These are phyloP conservation scores for Drosophila histrio DNA, from an alignment of 2,888 invertebrate genomes.

Conservation along the genomic window DNA sequence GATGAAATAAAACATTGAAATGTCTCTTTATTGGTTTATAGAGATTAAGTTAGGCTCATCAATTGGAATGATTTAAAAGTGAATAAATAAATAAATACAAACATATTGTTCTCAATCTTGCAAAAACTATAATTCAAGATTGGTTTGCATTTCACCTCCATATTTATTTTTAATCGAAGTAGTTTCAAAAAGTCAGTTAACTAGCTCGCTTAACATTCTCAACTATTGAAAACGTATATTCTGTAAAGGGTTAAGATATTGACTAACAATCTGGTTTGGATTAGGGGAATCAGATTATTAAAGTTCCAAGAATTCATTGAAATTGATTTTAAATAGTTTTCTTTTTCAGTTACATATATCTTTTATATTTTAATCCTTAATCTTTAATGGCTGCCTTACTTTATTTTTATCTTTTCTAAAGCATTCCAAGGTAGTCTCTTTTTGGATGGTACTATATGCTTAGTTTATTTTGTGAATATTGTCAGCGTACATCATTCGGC, in stretches of 20 bases:
- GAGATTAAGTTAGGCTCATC: background rate
- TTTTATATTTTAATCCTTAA: background rate
- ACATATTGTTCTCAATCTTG: too few relatives aligned
- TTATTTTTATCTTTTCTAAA: background rate
- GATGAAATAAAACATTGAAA: background rate
- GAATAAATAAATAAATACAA: background rate
- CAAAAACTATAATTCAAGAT: too few relatives aligned
- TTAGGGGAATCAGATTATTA: too few relatives aligned
- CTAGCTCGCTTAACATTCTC: too few relatives aligned
- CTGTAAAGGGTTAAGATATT: too few relatives aligned
- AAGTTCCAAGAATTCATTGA: background rate
- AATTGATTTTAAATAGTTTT: background rate
- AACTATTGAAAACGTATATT: too few relatives aligned
- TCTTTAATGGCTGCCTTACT: background rate
- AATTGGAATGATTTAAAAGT: background rate
- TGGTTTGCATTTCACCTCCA: too few relatives aligned
- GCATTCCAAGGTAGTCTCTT: conserved; percentile 53
- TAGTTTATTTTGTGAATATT: conserved; percentile 48
- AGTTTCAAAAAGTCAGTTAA: too few relatives aligned
- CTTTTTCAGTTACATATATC: background rate
- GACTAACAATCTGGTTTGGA: background rate
- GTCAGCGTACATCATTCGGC: conserved; percentile 34
- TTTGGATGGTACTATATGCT: conserved; percentile 44
- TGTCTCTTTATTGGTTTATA: background rate
- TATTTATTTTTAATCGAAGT: too few relatives aligned